These are phyloP conservation scores for Erythrolamprus reginae DNA, from an alignment of 2,113 vertebrate genomes.

Conservation along the genomic window DNA sequence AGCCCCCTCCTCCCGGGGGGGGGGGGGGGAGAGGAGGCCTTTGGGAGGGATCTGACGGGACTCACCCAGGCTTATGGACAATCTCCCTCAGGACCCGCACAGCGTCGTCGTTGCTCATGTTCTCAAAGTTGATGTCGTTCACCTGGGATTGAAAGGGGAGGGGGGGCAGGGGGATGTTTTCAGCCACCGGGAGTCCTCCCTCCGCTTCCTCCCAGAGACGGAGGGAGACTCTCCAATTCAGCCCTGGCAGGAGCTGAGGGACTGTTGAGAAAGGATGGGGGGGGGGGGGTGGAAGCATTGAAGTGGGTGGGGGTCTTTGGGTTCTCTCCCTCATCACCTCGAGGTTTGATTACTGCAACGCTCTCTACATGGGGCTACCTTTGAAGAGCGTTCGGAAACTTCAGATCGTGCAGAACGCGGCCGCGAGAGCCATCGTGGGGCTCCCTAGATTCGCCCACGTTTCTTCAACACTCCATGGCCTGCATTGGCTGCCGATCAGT, in stretches of 20 bases:
- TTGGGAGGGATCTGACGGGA: slow-evolving; percentile 22
- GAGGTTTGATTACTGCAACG: no score
- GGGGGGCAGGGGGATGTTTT: not conserved
- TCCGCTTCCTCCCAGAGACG: not conserved
- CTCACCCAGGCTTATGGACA: slow-evolving; percentile 90
- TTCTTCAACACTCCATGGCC: no score
- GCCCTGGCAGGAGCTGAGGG: not conserved
- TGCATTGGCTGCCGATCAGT: no score
- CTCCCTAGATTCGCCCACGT: no score
- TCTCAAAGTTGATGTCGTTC: slow-evolving; percentile 95
- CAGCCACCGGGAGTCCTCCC: not conserved
- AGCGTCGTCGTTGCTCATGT: slow-evolving; percentile 94
- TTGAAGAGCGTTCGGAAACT: no score
- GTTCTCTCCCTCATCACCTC: no score
- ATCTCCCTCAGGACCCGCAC: slow-evolving; percentile 90
- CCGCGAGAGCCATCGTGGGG: no score
- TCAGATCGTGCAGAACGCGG: no score
- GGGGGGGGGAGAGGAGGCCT: not conserved
- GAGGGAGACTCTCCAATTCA: not conserved
- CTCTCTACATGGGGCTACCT: no score
- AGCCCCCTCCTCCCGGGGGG: not conserved
- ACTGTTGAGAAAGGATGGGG: not conserved
- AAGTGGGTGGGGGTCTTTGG: no score
- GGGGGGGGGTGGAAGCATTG: no score
- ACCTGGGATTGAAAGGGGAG: slow-evolving; percentile 70